Evolutionary conservation across 2,888 invertebrate species (phyloP), one percentile per base, ranked within the genome.

Genomic region (Isoperla grammatica): DNA sequence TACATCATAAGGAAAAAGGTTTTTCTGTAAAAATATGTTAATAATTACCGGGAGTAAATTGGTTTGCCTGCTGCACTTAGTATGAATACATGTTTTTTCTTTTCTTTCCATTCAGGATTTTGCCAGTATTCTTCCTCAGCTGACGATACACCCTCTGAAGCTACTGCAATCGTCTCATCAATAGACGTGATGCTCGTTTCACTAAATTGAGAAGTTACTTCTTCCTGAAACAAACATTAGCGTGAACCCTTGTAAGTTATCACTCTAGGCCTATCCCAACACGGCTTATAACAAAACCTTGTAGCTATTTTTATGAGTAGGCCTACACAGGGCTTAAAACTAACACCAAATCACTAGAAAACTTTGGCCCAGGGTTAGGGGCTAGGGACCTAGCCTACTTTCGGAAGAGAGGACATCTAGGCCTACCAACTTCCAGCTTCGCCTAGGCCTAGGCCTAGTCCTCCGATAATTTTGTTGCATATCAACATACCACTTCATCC

Each of bases 41-140:
- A 29, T 8, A 67, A 70, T 63, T 74, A 88, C 86, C 90, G 83
- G 11, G 95, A 90, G 76, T 96, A 98, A 67, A 98, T 93, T 13
- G 97, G 97, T 76, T 98, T 98, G 1, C 97, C 97, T 11, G 97
- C 94, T 69, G 92, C 88, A 74, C 96, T 96, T 35, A 97, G 74
- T 67, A 98, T 90, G 73, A 98, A 97, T 29, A 98, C 84, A 76
- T 97, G 96, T 72, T 94, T 94, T 62, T 86, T 86, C 69, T 90
- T 87, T 42, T 83, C 81, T 19, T 88, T 81, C 85, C 95, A 89
- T 61, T 86, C 84, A 42, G 82, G 82, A 67, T 85, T 84, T 67
- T 81, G 82, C 57, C 86, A 72, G 66, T 86, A 87, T 68, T 87
- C 86, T 65, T 83, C 81, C 62, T 81, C 53, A 12, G 39, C 17